Evolutionary conservation across 92 coral and sea anemone species (phyloP), one percentile per base, ranked within the genome.

Genomic region (Phymanthus crucifer): DNA sequence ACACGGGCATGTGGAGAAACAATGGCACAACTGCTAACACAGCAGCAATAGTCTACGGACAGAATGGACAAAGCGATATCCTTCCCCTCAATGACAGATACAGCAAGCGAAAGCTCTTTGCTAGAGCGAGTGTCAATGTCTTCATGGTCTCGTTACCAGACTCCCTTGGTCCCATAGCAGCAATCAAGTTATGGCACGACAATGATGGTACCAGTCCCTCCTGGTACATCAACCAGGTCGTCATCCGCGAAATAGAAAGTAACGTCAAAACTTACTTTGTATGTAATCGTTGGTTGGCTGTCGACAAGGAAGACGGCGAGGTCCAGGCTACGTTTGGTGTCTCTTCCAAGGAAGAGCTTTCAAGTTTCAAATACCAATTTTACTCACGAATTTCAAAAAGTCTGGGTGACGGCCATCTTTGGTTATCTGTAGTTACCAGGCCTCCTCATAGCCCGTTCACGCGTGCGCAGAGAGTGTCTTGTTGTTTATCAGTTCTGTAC

Each of bases 401-500:
- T 47, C 83, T 95, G 16, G 93, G 91, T 3, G 98, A 95, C 74
- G 94, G 93, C 35, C 98, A 95, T 78, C 65, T 95, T 68, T 95
- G 98, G 98, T 83, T 95, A 32, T 95, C 98, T 21, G 92, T 95
- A 11, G 85, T 84, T 37, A 93, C 97, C 78, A 90, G 98, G 67
- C 97, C 97, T 12, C 97, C 98, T 3, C 98, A 91, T 14, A 93
- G 95, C 71, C 93, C 93, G 29, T 95, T 95, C 78, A 95, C 98
- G 47, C 93, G 98, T 61, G 92, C 87, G 78, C 98, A 95, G 68
- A 85, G 98, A 66, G 82, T 90, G 1, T 93, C 98, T 0, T 95
- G 98, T 68, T 95, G 98, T 56, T 48, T 95, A 29, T 89, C 94
- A 26, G 90, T 95, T 12, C 80, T 95, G 23, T 66, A 90, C 83